A percentile compares a stretch with the other conserved stretches of the same genome.
These are phyloP conservation scores for Caenorhabditis sp. DNA, from an alignment of 2,888 invertebrate genomes.

Conservation along the genomic window DNA sequence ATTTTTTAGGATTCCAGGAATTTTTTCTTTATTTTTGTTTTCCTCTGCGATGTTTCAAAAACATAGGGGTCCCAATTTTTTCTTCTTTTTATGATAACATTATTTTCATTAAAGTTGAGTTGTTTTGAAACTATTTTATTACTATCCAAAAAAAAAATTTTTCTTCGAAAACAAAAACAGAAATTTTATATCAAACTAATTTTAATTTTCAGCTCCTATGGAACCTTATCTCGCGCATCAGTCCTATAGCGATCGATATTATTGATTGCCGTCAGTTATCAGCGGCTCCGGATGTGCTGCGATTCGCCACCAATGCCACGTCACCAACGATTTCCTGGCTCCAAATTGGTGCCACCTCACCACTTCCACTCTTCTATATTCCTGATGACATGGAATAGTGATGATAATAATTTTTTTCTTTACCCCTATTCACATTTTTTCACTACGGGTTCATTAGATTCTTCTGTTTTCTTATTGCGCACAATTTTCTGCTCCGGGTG, in stretches of 20 bases:
- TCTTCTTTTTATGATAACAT: too few relatives aligned
- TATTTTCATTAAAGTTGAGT: too few relatives aligned
- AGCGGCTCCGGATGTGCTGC: constrained; percentile 18
- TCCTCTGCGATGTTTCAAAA: too few relatives aligned
- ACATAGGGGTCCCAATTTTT: too few relatives aligned
- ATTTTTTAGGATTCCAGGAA: too few relatives aligned
- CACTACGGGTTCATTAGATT: too few relatives aligned
- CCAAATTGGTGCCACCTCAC: constrained; percentile 29
- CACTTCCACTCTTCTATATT: constrained; percentile 44
- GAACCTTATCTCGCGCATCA: constrained; percentile 41
- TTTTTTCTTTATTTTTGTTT: too few relatives aligned
- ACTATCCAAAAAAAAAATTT: too few relatives aligned
- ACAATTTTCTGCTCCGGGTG: too few relatives aligned
- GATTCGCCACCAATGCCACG: constrained; percentile 14
- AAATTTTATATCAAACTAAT: background rate
- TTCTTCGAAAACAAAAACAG: too few relatives aligned
- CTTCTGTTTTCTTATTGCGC: too few relatives aligned
- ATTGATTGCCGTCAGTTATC: constrained; percentile 35
- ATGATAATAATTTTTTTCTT: background rate
- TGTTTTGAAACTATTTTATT: too few relatives aligned
- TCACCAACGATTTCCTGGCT: constrained; percentile 38
- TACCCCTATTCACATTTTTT: background rate
- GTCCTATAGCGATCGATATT: constrained; percentile 34
- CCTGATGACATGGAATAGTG: constrained; percentile 42
- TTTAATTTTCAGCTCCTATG: constrained; percentile 41